Percentiles rank a stretch among this genome's conserved stretches.
Evolutionary conservation across 2,888 invertebrate species (phyloP).

Genomic region (Cyrtodaria siliqua): DNA sequence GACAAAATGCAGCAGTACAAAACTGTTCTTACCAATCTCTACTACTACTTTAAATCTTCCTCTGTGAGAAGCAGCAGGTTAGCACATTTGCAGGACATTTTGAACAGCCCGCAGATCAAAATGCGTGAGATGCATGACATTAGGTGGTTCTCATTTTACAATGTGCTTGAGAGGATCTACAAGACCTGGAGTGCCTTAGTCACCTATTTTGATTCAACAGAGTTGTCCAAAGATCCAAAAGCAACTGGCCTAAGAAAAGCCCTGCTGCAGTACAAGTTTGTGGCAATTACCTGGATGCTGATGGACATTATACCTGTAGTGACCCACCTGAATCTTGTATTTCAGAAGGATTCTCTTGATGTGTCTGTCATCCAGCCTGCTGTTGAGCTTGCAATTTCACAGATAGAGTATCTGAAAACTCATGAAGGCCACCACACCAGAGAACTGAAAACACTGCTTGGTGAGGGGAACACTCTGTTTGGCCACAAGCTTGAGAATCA

Average conservation of each 20-base stretch:
- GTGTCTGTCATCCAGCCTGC: conserved; percentile 5
- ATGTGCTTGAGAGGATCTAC: conserved; percentile 28
- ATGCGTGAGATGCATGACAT: conserved; percentile 38
- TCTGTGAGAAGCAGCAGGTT: conserved; percentile 21
- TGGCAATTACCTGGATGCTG: conserved; percentile 23
- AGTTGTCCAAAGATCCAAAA: conserved; percentile 16
- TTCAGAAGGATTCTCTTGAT: conserved; percentile 29
- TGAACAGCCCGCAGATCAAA: conserved; percentile 33
- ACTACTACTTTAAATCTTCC: conserved; percentile 32
- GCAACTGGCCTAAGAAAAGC: conserved; percentile 24
- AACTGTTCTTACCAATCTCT: conserved; percentile 17
- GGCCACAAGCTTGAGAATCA: conserved; percentile 10
- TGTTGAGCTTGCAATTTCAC: conserved; percentile 6
- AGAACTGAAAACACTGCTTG: conserved; percentile 12
- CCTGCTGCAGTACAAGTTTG: conserved; percentile 16
- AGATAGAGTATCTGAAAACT: conserved; percentile 3
- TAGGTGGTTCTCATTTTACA: too few species aligned
- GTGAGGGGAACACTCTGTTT: conserved; percentile 7
- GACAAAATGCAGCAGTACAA: conserved; percentile 37
- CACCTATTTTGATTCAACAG: conserved; percentile 30
- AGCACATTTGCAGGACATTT: conserved; percentile 33
- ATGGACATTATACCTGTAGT: conserved; percentile 38
- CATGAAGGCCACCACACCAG: conserved; percentile 6
- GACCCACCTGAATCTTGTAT: conserved; percentile 21
- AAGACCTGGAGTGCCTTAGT: conserved; percentile 31